Evolutionary conservation across 2,113 vertebrate genomes (phyloP), one percentile per base, ranked within the genome.

Genomic region (Eleginops maclovinus): DNA sequence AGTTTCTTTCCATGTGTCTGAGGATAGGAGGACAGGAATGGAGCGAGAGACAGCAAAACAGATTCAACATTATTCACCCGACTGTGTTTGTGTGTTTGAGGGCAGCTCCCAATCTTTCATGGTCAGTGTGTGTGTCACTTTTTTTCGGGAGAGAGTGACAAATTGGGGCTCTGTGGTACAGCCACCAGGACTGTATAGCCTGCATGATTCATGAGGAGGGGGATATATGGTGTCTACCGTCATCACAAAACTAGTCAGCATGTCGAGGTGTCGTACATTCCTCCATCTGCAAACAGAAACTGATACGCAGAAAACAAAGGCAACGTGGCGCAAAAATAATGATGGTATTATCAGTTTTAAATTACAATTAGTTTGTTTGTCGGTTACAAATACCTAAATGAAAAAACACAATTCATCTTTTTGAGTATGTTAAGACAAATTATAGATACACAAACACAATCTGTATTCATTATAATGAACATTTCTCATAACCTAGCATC

Each of bases 131-230:
- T 62, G 59, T 28, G 47, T 68, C 55, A 36, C 47, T 70, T 83
- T 81, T 64, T 47, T 8, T n/a, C n/a, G n/a, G 50, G 75, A 16
- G 75, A 80, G 64, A 77, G 44, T 71, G 82, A 90, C 79, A 88
- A 85, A 91, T 82, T 78, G 70, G 55, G 72, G 78, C 84, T 82
- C 54, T 63, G 86, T 56, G 81, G 83, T 74, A 66, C 56, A 50
- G 24, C 65, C 41, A 75, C 44, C 55, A 47, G 63, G 40, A 61
- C 47, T 28, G 16, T 43, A 54, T 0, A 2, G 5, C 16, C 13
- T 89, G 76, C 65, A 85, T 92, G 81, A 91, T 91, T 90, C 82
- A 86, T 82, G 84, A 86, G 74, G 55, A 1, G 58, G n/a, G 62
- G 69, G 72, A 74, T 79, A 86, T 70, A 28, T 1, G 68, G 40